Evolutionary conservation across 2,888 invertebrate species (phyloP).

Genomic region (Archaeoteleia sp.): DNA sequence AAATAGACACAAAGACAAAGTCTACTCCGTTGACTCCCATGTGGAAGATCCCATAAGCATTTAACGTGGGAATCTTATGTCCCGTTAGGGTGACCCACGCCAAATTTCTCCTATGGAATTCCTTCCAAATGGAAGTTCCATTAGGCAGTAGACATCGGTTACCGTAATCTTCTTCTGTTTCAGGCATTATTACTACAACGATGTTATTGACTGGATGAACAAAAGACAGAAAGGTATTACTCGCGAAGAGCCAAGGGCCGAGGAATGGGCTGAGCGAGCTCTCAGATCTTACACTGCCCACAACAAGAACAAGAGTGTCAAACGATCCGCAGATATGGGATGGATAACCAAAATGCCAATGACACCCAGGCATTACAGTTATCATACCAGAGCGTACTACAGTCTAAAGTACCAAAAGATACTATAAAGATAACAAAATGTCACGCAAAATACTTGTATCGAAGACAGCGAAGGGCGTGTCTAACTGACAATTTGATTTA

Average conservation of each 20-base stretch:
- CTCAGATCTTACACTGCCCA: conserved; percentile 80
- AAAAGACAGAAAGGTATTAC: conserved; percentile 82
- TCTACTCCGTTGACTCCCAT: too few species aligned
- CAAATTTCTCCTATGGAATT: too few species aligned
- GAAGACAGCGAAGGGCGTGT: too few species aligned
- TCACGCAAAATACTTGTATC: not conserved
- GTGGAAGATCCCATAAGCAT: too few species aligned
- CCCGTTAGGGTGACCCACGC: too few species aligned
- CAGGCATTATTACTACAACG: conserved; percentile 89
- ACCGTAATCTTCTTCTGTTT: conserved; percentile 22
- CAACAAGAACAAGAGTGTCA: conserved; percentile 64
- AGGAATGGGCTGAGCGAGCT: conserved; percentile 91
- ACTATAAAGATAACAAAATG: conserved; percentile 54
- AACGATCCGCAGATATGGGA: conserved; percentile 69
- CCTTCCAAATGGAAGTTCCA: too few species aligned
- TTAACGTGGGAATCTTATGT: too few species aligned
- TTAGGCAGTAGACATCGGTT: too few species aligned
- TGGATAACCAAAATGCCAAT: conserved; percentile 64
- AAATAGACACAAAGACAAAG: too few species aligned
- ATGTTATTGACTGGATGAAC: conserved; percentile 88
- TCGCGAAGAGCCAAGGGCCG: conserved; percentile 84
- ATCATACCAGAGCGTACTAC: conserved; percentile 73
- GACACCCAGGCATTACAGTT: conserved; percentile 69
- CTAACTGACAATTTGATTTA: too few species aligned
- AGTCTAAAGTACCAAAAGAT: conserved; percentile 73